Evolutionary conservation across 2,113 vertebrate species (phyloP).

Genomic region (Grus americana): DNA sequence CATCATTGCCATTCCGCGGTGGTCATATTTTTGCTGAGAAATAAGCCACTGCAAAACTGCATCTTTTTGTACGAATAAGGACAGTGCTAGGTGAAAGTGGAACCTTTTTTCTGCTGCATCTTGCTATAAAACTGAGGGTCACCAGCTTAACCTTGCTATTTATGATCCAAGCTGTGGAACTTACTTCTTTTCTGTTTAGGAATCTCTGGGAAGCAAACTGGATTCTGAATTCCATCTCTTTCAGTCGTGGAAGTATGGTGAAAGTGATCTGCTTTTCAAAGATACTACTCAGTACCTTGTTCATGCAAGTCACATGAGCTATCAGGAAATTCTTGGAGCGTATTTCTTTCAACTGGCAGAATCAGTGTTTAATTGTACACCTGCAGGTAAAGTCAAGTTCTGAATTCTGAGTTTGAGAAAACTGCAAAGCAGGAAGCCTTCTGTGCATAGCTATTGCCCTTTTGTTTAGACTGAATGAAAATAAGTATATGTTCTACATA

Average conservation of each 20-base stretch:
- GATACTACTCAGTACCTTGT: slow-evolving; percentile 81
- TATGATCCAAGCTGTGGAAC: not conserved
- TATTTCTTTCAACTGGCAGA: slow-evolving; percentile 79
- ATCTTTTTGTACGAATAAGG: not conserved
- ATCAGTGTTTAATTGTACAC: slow-evolving; percentile 84
- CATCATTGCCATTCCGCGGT: not conserved
- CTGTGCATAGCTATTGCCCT: not conserved
- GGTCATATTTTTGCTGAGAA: not conserved
- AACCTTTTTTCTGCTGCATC: not conserved
- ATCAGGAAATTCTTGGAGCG: slow-evolving; percentile 80
- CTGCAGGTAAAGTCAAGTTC: slow-evolving; percentile 75
- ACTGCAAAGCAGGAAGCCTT: not conserved
- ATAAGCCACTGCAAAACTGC: not conserved
- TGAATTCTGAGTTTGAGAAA: not conserved
- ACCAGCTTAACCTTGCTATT: not conserved
- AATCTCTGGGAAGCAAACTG: slow-evolving; percentile 71
- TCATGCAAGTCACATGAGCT: slow-evolving; percentile 79
- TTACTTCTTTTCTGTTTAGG: slow-evolving; percentile 63
- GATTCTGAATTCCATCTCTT: slow-evolving; percentile 81
- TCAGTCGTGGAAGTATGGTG: slow-evolving; percentile 80
- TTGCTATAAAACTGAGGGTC: not conserved
- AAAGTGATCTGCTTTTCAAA: slow-evolving; percentile 89
- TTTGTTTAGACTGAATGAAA: not conserved
- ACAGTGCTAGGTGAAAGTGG: not conserved
- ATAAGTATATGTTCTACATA: not conserved